Percentiles rank a stretch among this genome's conserved stretches.
Conservation (phyloP, 2,797 vertebrate species). For the Euthynnus affinis region DNA sequence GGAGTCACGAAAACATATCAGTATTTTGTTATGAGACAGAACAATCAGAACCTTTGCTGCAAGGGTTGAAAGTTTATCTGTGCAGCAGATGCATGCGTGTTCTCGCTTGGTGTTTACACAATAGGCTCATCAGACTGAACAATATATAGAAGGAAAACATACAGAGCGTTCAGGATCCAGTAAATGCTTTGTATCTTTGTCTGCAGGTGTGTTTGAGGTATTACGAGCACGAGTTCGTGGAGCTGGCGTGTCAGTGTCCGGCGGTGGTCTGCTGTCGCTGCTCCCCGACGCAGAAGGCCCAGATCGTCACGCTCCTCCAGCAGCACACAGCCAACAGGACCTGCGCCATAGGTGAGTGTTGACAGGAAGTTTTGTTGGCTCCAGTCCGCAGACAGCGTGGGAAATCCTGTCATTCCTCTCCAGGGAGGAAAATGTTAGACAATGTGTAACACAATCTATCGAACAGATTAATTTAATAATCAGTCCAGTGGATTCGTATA, state of each 20-base stretch:
- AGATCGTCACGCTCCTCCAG: constrained; percentile 92
- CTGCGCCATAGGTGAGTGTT: constrained; percentile 92
- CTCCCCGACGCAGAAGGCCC: constrained; percentile 97
- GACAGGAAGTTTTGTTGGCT: neutral
- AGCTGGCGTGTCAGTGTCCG: constrained; percentile 96
- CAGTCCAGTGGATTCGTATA: neutral
- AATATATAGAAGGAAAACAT: neutral
- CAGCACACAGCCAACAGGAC: constrained; percentile 94
- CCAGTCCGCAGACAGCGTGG: neutral
- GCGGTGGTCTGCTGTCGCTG: constrained; percentile 98
- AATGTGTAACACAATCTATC: constrained; percentile 7
- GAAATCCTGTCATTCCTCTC: neutral
- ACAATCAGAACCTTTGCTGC: neutral
- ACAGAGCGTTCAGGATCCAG: neutral
- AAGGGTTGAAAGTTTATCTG: neutral
- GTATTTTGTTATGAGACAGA: constrained; percentile 8
- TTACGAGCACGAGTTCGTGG: constrained; percentile 97
- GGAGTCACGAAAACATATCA: constrained; percentile 14
- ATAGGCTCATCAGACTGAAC: neutral
- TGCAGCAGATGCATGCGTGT: neutral
- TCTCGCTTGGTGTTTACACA: neutral
- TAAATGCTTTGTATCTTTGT: neutral
- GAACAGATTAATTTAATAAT: neutral
- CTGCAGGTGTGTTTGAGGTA: constrained; percentile 93
- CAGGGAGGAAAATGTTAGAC: neutral